Evolutionary conservation across 2,113 vertebrate genomes (phyloP).

Genomic region (Bujurquina vittata): DNA sequence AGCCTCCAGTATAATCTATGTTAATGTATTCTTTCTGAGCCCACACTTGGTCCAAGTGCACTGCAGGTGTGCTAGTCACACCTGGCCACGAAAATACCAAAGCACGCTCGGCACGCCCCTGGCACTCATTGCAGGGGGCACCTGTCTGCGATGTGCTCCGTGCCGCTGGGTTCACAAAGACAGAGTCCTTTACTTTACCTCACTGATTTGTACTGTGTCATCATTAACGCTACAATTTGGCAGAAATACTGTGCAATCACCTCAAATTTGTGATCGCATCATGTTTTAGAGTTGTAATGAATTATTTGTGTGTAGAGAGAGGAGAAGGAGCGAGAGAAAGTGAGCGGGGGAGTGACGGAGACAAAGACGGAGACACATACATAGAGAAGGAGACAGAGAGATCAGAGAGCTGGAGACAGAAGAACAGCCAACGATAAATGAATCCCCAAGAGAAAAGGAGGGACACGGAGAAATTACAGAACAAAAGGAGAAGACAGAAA

Average conservation of each 20-base stretch:
- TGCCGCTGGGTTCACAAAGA: slow-evolving; percentile 5
- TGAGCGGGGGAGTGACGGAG: slow-evolving; percentile 25
- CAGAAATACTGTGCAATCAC: slow-evolving; percentile 10
- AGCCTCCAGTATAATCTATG: slow-evolving; percentile 19
- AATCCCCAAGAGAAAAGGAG: slow-evolving; percentile 72
- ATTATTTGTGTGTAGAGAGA: slow-evolving; percentile 7
- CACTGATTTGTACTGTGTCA: slow-evolving; percentile 27
- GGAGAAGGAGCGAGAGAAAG: slow-evolving; percentile 19
- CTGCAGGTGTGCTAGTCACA: slow-evolving; percentile 11
- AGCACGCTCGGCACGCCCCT: background rate
- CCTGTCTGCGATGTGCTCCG: slow-evolving; percentile 16
- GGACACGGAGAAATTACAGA: slow-evolving; percentile 77
- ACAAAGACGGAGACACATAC: slow-evolving; percentile 68
- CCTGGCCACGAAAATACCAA: slow-evolving; percentile 33
- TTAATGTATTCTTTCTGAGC: slow-evolving; percentile 29
- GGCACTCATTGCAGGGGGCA: slow-evolving; percentile 11
- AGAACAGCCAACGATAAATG: slow-evolving; percentile 69
- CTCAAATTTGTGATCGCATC: slow-evolving; percentile 12
- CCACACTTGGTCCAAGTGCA: slow-evolving; percentile 28
- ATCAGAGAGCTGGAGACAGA: slow-evolving; percentile 68
- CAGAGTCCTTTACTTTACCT: background rate
- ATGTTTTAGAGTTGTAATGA: slow-evolving; percentile 33
- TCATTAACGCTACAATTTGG: slow-evolving; percentile 10
- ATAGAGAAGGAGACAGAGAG: slow-evolving; percentile 60
- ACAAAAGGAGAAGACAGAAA: slow-evolving; percentile 79